These are phyloP conservation scores for Lasioglossum zephyrum DNA, from an alignment of 2,888 invertebrate genomes.

Conservation along the genomic window DNA sequence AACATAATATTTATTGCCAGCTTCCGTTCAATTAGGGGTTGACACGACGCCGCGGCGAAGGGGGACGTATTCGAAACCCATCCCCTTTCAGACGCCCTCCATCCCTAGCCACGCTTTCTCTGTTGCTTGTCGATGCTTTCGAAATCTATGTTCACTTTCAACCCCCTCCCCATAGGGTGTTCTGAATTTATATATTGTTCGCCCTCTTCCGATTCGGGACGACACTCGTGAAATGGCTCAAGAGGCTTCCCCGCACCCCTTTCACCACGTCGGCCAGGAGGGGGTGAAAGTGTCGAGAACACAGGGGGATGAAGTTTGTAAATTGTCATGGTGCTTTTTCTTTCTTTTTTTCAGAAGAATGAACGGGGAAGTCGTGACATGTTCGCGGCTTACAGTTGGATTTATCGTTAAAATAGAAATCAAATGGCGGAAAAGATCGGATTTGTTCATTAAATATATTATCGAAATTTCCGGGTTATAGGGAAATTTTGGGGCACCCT, in stretches of 20 bases:
- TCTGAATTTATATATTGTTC: constrained; percentile 72
- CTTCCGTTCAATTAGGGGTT: constrained; percentile 84
- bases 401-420: neutral
- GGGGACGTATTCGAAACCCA: constrained; percentile 43
- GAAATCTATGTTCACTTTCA: constrained; percentile 73
- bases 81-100: constrained; percentile 32
- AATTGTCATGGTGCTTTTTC: constrained; percentile 55
- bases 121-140: constrained; percentile 71
- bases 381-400: neutral
- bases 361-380: constrained; percentile 11
- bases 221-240: constrained; percentile 70
- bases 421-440: neutral
- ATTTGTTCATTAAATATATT: constrained; percentile 2
- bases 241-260: constrained; percentile 59
- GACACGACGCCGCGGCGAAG: constrained; percentile 69
- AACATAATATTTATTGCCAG: constrained; percentile 83
- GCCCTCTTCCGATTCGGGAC: constrained; percentile 69
- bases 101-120: constrained; percentile 33
- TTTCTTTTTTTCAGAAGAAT: neutral
- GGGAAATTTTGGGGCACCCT: too few relatives aligned
- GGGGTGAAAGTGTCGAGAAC: constrained; percentile 34
- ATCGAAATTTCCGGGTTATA: neutral
- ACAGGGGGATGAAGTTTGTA: constrained; percentile 56
- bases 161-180: constrained; percentile 55
- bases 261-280: constrained; percentile 17